These are phyloP conservation scores for Microcebus ravelobensis DNA, from an alignment of 2,113 vertebrate species.

Conservation along the genomic window DNA sequence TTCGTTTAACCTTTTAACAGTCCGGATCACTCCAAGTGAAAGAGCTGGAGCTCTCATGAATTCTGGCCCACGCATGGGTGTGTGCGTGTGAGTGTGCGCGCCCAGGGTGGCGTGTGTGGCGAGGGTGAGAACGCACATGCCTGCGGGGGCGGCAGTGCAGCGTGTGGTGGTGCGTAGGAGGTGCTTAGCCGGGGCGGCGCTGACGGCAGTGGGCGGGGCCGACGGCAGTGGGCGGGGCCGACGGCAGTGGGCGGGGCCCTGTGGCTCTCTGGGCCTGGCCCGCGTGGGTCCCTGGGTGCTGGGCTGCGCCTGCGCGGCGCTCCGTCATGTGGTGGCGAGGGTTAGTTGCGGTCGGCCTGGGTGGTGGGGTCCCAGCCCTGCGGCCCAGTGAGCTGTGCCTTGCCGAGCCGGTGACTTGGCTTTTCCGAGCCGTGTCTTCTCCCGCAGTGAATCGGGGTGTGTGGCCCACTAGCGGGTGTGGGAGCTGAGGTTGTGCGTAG, in stretches of 20 bases:
- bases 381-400: neutral
- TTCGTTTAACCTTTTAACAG: neutral
- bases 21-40: neutral
- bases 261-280: neutral
- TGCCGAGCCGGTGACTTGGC: neutral
- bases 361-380: neutral
- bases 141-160: too few species aligned
- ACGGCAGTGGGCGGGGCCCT: neutral
- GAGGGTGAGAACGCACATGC: accelerated
- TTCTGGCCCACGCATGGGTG: neutral
- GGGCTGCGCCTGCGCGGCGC: neutral
- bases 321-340: neutral
- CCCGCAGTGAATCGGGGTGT: neutral
- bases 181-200: neutral
- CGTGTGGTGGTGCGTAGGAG: neutral
- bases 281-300: accelerated
- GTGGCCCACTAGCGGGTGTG: too few species aligned
- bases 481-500: neutral
- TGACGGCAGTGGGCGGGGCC: neutral
- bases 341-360: neutral
- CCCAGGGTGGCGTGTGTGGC: too few species aligned
- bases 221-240: neutral
- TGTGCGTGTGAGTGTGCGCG: neutral
- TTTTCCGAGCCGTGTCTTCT: neutral
- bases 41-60: neutral